phyloP scores from a whole-genome alignment of 92 coral and sea anemone species.

The Diadumene lineata region DNA sequence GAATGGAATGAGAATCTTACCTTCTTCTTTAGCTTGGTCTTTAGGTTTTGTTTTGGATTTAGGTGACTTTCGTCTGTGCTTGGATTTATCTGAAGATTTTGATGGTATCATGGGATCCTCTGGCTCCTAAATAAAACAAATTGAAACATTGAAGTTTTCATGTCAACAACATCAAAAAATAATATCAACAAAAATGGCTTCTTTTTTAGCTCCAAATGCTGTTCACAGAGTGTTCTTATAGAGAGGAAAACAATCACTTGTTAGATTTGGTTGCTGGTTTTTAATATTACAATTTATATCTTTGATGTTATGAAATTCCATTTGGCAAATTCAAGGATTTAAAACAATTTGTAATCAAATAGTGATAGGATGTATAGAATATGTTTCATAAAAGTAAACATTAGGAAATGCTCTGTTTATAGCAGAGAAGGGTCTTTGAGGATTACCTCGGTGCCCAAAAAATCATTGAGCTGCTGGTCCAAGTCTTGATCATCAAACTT shows the following conservation, averaged over 20 bases:
- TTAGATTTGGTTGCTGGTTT: too few species aligned
- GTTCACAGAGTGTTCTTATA: too few species aligned
- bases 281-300: too few species aligned
- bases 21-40: neutral
- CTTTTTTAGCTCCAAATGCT: neutral
- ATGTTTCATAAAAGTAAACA: neutral
- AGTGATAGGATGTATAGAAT: too few species aligned
- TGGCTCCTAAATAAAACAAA: slow-evolving; percentile 10
- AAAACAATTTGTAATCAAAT: too few species aligned
- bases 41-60: slow-evolving; percentile 19
- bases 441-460: slow-evolving; percentile 75
- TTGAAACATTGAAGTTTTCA: too few species aligned
- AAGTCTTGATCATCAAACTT: slow-evolving; percentile 73
- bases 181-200: neutral
- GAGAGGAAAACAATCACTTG: too few species aligned
- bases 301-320: too few species aligned
- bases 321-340: too few species aligned
- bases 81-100: slow-evolving; percentile 25
- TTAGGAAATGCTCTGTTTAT: neutral
- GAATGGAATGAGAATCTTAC: neutral
- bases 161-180: neutral
- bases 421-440: too few species aligned
- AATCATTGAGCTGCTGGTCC: slow-evolving; percentile 84
- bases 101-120: slow-evolving; percentile 39
- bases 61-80: slow-evolving; percentile 32